Conservation (phyloP, 2,113 vertebrate genomes). For the Solea solea region DNA sequence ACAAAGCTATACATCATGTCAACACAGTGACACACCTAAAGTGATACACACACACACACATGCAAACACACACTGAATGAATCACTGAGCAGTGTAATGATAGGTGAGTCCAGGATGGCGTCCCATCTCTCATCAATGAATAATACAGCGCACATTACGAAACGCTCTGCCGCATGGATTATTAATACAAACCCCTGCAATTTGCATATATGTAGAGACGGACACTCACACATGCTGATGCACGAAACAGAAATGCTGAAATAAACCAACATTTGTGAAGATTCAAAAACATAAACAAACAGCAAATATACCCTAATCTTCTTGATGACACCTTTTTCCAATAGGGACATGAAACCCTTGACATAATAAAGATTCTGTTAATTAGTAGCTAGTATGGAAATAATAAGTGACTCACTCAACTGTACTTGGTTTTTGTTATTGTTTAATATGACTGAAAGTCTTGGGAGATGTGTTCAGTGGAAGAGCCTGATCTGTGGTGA, state of each 20-base stretch:
- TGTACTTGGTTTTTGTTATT: too few species aligned
- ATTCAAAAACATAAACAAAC: background rate
- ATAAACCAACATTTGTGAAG: background rate
- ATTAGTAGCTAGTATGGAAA: too few species aligned
- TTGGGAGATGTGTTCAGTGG: too few species aligned
- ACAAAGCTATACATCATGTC: background rate
- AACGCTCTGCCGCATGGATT: constrained; percentile 59
- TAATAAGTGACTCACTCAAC: too few species aligned
- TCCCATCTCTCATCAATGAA: constrained; percentile 63
- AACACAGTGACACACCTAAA: constrained; percentile 4
- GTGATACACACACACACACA: constrained; percentile 6
- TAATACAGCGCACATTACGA: constrained; percentile 65
- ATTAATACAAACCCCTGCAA: constrained; percentile 51
- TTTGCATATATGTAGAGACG: constrained; percentile 6
- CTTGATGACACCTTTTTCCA: background rate
- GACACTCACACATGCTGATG: constrained; percentile 17
- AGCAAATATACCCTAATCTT: background rate
- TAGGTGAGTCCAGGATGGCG: constrained; percentile 43
- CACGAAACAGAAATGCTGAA: constrained; percentile 9
- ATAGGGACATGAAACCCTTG: background rate
- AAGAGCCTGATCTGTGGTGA: too few species aligned
- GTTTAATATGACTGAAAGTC: too few species aligned
- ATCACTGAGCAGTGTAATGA: constrained; percentile 66
- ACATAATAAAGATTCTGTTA: too few species aligned
- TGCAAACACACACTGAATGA: constrained; percentile 20